phyloP scores from a whole-genome alignment of 2,888 invertebrate genomes.

The Cataglyphis rosenhaueri region DNA sequence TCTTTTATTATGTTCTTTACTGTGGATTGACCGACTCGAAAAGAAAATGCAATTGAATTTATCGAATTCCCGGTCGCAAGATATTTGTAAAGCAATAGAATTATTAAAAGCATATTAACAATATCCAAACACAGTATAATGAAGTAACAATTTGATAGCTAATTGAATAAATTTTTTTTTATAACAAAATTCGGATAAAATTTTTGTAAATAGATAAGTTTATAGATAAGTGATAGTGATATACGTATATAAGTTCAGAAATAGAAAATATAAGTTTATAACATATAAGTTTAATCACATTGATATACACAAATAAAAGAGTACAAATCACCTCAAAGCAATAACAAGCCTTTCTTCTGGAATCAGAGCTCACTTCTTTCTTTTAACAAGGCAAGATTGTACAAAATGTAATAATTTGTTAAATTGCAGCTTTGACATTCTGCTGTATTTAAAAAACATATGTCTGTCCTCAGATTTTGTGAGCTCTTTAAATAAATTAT shows the following conservation, averaged over 20 bases:
- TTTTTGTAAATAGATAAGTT: no score
- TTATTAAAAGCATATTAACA: not conserved
- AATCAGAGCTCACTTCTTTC: not conserved
- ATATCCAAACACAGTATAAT: not conserved
- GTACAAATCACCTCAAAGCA: not conserved
- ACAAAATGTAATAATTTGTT: not conserved
- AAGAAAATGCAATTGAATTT: conserved; percentile 2
- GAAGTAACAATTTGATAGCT: no score
- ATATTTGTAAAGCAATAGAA: not conserved
- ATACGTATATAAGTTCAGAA: no score
- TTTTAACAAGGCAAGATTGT: not conserved
- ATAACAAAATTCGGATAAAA: no score
- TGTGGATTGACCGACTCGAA: not conserved
- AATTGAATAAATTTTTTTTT: no score
- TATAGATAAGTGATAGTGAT: no score
- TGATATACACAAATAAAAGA: not conserved
- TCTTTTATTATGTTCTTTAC: conserved; percentile 4
- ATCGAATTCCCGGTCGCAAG: not conserved
- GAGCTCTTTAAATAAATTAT: conserved; percentile 5
- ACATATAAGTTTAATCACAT: not conserved
- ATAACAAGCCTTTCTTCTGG: not conserved
- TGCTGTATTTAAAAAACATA: conserved; percentile 1
- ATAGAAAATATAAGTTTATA: no score
- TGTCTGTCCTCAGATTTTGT: not conserved
- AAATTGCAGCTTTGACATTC: not conserved